Evolutionary conservation across 2,113 vertebrate species (phyloP).

Genomic region (Apteryx mantelli): DNA sequence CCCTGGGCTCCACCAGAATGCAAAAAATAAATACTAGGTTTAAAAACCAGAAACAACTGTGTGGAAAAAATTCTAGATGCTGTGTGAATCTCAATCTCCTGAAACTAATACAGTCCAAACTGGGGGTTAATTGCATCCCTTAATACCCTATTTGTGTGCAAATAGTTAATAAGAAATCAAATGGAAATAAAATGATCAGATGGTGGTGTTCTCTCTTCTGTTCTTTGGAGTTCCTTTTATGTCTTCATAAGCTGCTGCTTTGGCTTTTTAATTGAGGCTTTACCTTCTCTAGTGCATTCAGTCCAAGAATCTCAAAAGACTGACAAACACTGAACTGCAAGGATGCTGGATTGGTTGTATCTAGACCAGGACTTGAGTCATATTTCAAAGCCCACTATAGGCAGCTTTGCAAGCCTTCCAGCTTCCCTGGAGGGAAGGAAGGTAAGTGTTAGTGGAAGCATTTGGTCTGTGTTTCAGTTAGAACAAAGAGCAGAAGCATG

Average conservation of each 20-base stretch:
- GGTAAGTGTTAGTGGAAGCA: neutral
- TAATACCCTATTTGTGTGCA: neutral
- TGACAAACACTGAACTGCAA: neutral
- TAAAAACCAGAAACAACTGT: neutral
- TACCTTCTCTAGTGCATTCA: neutral
- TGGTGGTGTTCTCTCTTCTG: neutral
- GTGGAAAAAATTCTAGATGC: neutral
- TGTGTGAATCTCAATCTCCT: constrained; percentile 14
- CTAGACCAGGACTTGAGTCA: neutral
- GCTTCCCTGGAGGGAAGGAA: neutral
- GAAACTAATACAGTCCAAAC: neutral
- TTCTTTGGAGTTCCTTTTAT: neutral
- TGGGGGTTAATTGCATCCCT: neutral
- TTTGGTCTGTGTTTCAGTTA: neutral
- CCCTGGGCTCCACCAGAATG: neutral
- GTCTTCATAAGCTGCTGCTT: neutral
- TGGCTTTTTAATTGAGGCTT: neutral
- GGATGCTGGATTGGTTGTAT: neutral
- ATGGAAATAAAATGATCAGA: constrained; percentile 12
- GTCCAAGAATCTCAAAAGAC: neutral
- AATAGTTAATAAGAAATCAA: constrained; percentile 20
- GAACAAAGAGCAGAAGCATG: fast-evolving
- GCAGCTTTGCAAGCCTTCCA: neutral
- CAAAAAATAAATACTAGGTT: neutral
- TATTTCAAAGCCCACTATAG: neutral